phyloP scores from a whole-genome alignment of 2,113 vertebrate species.

The Pelodiscus sinensis region DNA sequence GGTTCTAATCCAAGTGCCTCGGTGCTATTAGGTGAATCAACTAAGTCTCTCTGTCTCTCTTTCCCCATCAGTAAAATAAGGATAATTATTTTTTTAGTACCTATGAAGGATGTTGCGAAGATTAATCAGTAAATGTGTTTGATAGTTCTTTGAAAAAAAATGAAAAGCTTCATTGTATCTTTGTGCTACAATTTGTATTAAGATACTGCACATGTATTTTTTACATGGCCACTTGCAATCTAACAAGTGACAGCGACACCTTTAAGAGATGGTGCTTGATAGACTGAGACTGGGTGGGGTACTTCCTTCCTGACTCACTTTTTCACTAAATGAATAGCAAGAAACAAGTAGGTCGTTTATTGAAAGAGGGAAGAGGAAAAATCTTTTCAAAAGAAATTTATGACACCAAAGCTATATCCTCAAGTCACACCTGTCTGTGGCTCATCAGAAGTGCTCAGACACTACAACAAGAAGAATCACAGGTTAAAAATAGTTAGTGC shows the following conservation, averaged over 20 bases:
- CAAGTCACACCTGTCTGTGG: not conserved
- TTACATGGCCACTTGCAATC: not conserved
- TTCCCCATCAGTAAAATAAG: not conserved
- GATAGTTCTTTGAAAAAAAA: not conserved
- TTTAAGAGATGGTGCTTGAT: conserved; percentile 38
- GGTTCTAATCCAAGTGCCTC: not conserved
- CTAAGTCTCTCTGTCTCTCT: not conserved
- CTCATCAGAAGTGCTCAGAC: not conserved
- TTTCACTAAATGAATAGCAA: conserved; percentile 12
- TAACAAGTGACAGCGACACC: conserved; percentile 9
- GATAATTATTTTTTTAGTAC: not conserved
- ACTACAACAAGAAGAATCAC: not conserved
- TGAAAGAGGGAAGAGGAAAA: not conserved
- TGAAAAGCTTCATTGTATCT: not conserved
- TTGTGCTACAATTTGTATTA: not conserved
- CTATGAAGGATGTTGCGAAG: not conserved
- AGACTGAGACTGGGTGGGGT: conserved; percentile 64
- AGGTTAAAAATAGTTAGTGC: not conserved
- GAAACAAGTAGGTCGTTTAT: not conserved
- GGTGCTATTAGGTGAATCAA: not conserved
- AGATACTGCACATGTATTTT: not conserved
- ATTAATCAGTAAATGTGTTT: not conserved
- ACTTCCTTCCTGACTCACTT: conserved; percentile 57
- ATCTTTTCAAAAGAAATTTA: not conserved
- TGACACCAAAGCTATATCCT: no score